phyloP scores from a whole-genome alignment of 2,888 invertebrate genomes.

The Exephanes ischioxanthus region DNA sequence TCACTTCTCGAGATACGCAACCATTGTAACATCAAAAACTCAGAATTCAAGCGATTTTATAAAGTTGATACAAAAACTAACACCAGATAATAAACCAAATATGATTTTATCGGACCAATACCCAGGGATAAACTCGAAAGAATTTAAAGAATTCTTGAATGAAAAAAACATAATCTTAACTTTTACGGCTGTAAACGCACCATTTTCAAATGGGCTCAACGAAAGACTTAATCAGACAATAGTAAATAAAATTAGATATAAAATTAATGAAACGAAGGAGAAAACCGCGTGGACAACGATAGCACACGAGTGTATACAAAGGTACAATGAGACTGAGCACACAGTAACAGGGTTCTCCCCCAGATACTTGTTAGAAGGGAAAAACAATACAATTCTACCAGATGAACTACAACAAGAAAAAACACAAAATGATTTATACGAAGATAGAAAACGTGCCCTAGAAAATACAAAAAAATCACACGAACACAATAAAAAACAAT shows the following conservation, averaged over 20 bases:
- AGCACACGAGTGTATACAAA: slow-evolving; percentile 71
- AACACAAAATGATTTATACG: slow-evolving; percentile 44
- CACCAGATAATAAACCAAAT: slow-evolving; percentile 54
- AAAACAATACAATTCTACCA: slow-evolving; percentile 59
- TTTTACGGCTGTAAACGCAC: slow-evolving; percentile 74
- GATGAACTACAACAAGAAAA: slow-evolving; percentile 65
- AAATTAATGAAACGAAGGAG: slow-evolving; percentile 70
- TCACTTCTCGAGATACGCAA: slow-evolving; percentile 73
- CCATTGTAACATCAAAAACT: slow-evolving; percentile 71
- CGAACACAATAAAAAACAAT: slow-evolving; percentile 72
- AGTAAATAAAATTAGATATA: slow-evolving; percentile 75
- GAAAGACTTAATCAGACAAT: slow-evolving; percentile 73
- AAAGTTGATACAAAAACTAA: slow-evolving; percentile 65
- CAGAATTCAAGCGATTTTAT: slow-evolving; percentile 73
- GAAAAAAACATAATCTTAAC: slow-evolving; percentile 68
- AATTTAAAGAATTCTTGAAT: slow-evolving; percentile 71
- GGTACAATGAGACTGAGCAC: slow-evolving; percentile 73
- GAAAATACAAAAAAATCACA: slow-evolving; percentile 71
- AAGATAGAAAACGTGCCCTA: slow-evolving; percentile 71
- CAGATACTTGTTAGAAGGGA: slow-evolving; percentile 71
- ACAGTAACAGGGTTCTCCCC: slow-evolving; percentile 71
- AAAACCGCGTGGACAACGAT: slow-evolving; percentile 73
- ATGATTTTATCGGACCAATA: slow-evolving; percentile 74
- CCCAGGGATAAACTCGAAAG: slow-evolving; percentile 71
- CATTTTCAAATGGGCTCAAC: no score